Conservation (phyloP, 1,140 invertebrate genomes). For the Meloidogyne floridensis region DNA sequence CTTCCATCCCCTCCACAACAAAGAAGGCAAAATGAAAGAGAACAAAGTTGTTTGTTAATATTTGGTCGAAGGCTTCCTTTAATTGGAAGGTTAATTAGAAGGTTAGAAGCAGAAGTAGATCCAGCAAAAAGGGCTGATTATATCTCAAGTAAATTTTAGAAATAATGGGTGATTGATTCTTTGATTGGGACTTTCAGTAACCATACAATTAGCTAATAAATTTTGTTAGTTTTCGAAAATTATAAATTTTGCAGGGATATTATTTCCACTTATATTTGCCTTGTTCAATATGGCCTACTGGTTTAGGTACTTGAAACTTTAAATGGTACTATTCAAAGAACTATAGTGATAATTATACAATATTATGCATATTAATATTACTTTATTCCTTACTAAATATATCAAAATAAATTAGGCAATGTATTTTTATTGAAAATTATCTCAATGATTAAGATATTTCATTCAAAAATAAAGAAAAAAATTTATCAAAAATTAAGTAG, state of each 20-base stretch:
- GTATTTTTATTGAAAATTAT: too few relatives aligned
- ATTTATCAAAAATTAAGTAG: too few relatives aligned
- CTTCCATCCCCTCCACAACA: background rate
- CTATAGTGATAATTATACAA: background rate
- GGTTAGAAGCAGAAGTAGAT: constrained; percentile 54
- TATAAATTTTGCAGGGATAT: constrained; percentile 46
- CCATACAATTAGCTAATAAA: too few relatives aligned
- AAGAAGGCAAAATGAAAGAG: background rate
- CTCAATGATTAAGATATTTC: too few relatives aligned
- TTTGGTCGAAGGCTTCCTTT: constrained; percentile 27
- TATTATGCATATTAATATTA: too few relatives aligned
- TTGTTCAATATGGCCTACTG: constrained; percentile 57
- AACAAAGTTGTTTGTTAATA: constrained; percentile 18
- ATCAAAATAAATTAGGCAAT: too few relatives aligned
- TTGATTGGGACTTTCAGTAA: background rate
- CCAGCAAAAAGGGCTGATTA: constrained; percentile 59
- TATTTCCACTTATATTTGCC: constrained; percentile 51
- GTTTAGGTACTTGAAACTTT: constrained; percentile 35
- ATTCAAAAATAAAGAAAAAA: too few relatives aligned
- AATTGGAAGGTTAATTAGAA: constrained; percentile 38
- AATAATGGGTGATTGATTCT: background rate
- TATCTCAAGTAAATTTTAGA: constrained; percentile 48
- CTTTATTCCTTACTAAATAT: too few relatives aligned
- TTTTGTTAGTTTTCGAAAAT: background rate
- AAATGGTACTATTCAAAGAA: background rate